These are phyloP conservation scores for Lutjanus campechanus DNA, from an alignment of 2,797 vertebrate species.

Conservation along the genomic window DNA sequence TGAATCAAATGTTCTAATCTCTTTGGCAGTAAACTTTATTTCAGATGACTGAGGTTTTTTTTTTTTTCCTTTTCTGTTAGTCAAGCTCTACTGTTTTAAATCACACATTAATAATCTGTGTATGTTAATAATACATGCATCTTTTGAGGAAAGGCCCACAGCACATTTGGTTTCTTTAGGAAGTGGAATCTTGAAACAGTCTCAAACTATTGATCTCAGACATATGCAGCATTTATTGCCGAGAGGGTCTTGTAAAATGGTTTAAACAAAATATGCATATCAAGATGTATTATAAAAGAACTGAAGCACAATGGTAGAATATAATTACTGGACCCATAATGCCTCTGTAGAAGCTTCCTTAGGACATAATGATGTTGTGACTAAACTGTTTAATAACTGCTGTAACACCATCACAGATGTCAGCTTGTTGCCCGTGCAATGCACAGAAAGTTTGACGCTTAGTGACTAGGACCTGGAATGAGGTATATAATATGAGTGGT, in stretches of 20 bases:
- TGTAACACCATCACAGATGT: constrained; percentile 35
- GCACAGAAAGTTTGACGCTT: constrained; percentile 26
- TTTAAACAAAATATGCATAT: not conserved
- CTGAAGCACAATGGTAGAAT: not conserved
- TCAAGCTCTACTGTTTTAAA: not conserved
- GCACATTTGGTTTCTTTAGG: not conserved
- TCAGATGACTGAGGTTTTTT: not conserved
- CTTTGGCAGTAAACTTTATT: too few relatives aligned
- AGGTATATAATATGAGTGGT: constrained; percentile 47
- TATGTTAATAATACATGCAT: not conserved
- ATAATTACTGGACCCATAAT: not conserved
- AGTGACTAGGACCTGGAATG: constrained; percentile 53
- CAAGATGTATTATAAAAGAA: constrained; percentile 6
- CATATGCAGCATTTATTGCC: not conserved
- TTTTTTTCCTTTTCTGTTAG: not conserved
- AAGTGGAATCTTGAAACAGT: not conserved
- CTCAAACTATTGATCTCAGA: constrained; percentile 10
- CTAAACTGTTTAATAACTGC: constrained; percentile 26
- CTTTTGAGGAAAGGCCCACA: not conserved
- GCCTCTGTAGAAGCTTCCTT: constrained; percentile 11
- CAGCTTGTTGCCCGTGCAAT: not conserved
- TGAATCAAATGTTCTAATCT: not conserved
- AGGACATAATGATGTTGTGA: not conserved
- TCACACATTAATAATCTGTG: not conserved
- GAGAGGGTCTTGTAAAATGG: not conserved